Percentiles rank a stretch among this genome's conserved stretches.
phyloP scores from a whole-genome alignment of 2,888 invertebrate species.

The Amphipoea oculea region DNA sequence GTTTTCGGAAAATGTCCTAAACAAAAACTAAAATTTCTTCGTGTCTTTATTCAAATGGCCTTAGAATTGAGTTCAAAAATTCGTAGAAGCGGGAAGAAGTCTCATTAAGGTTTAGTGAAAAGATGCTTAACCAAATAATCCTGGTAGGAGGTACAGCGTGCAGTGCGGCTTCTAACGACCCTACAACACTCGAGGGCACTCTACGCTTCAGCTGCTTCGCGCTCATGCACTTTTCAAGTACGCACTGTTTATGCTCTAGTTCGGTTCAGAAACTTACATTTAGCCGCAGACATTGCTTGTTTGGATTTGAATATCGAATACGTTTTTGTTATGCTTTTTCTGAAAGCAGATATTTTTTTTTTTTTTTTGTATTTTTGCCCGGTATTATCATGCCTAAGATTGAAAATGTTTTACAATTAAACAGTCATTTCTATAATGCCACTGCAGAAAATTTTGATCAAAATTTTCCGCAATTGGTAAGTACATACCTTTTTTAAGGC shows the following conservation, averaged over 20 bases:
- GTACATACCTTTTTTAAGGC: not conserved
- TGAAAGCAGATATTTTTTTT: not conserved
- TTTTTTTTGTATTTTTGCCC: not conserved
- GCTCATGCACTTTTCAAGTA: conserved; percentile 87
- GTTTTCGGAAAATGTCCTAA: conserved; percentile 12
- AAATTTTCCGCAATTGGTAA: not conserved
- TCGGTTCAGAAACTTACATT: conserved; percentile 76
- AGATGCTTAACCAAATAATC: conserved; percentile 80
- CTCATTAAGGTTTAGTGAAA: conserved; percentile 75
- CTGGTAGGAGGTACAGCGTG: conserved; percentile 68
- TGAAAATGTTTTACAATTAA: not conserved
- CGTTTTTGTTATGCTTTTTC: conserved; percentile 10
- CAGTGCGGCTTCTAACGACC: conserved; percentile 81
- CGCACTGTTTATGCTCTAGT: conserved; percentile 87
- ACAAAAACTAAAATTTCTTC: conserved; percentile 25
- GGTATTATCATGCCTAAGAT: not conserved
- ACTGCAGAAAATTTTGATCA: not conserved
- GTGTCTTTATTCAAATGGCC: conserved; percentile 29
- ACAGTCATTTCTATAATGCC: not conserved
- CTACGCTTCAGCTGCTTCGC: conserved; percentile 78
- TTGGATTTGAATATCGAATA: conserved; percentile 73
- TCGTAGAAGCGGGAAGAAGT: conserved; percentile 64
- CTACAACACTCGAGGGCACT: conserved; percentile 79
- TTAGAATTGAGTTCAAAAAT: conserved; percentile 49
- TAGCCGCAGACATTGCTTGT: conserved; percentile 72